Base-by-base conservation (phyloP, 2,113 vertebrate genomes). In the Arvicanthis niloticus region DNA sequence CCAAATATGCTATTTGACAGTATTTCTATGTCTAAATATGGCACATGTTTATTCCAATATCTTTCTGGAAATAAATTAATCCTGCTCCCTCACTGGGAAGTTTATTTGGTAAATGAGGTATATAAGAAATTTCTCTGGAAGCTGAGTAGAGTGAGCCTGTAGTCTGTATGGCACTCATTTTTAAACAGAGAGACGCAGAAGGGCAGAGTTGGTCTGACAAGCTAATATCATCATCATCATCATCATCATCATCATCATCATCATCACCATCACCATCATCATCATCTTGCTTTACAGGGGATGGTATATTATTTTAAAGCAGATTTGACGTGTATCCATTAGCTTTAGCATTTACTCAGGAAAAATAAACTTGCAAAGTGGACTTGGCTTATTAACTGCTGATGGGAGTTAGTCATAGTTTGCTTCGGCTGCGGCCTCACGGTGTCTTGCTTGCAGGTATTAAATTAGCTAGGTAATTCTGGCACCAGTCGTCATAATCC, bases 341-440 rank as follows among this genome's bases (percentile, higher is more conserved):
- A 62, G 7, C 4, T 89, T 24, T 67, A 34, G 9, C 29, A 45
- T 88, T 95, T 94, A 87, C 89, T 40, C 62, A 45, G 29, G 56
- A 12, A 16, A 0, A 85, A 72, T 29, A 24, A 92, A 45, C 37
- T 84, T 89, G 40, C 3, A 86, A 85, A 90, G 51, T 85, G 40
- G 42, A 87, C 29, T 88, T 93, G 94, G 16, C 60, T 91, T 89
- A 48, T 72, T 93, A 94, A n/a, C 53, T 93, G n/a, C 65, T 37
- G 4, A 26, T 60, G 37, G 78, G 80, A 94, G 26, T 37, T 82
- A 45, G 37, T 88, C 3, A 45, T 84, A 34, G 60, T 86, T 85
- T 15, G 3, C 7, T 65, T 85, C 67, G 60, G 16, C 93, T 76
- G 34, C 76, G 91, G 80, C 15, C 31, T 95, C 24, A 34, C 80